A percentile compares a stretch with the other conserved stretches of the same genome.
These are phyloP conservation scores for Branchellion lobata DNA, from an alignment of 2,888 invertebrate species.

Conservation along the genomic window DNA sequence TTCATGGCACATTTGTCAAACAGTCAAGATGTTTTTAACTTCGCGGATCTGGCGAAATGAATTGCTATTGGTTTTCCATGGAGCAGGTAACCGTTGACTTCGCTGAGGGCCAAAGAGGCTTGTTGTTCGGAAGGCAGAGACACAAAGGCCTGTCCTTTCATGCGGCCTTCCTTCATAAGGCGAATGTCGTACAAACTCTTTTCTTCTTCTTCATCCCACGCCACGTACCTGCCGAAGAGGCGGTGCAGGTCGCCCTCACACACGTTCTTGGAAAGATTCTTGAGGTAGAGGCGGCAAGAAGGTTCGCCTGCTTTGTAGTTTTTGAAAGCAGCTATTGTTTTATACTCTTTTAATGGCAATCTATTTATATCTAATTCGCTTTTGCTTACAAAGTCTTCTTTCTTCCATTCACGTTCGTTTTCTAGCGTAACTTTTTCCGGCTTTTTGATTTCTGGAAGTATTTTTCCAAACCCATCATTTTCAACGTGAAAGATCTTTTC, in stretches of 20 bases:
- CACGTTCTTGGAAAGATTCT: conserved; percentile 81
- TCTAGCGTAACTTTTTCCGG: conserved; percentile 50
- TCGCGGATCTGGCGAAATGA: conserved; percentile 72
- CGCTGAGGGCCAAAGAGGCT: conserved; percentile 75
- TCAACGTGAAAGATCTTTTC: not conserved
- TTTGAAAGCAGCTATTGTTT: conserved; percentile 74
- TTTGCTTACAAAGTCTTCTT: conserved; percentile 66
- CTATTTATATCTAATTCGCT: conserved; percentile 73
- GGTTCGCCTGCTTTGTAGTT: conserved; percentile 81
- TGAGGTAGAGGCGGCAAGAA: conserved; percentile 83
- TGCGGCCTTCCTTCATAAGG: conserved; percentile 88
- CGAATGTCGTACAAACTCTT: conserved; percentile 69
- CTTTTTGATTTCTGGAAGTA: conserved; percentile 53
- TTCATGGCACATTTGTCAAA: too few relatives aligned
- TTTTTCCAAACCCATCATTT: conserved; percentile 58
- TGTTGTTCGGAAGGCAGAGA: conserved; percentile 73
- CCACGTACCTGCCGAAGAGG: conserved; percentile 73
- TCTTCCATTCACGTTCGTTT: conserved; percentile 54
- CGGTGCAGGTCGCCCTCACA: conserved; percentile 70
- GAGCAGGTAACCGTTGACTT: conserved; percentile 83
- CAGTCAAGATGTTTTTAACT: conserved; percentile 52
- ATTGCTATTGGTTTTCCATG: conserved; percentile 88
- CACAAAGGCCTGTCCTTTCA: conserved; percentile 94
- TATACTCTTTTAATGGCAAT: conserved; percentile 69
- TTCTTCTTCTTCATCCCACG: conserved; percentile 63